A percentile compares a stretch with the other conserved stretches of the same genome.
These are phyloP conservation scores for Lagopus leucura DNA, from an alignment of 2,113 vertebrate genomes.

Conservation along the genomic window DNA sequence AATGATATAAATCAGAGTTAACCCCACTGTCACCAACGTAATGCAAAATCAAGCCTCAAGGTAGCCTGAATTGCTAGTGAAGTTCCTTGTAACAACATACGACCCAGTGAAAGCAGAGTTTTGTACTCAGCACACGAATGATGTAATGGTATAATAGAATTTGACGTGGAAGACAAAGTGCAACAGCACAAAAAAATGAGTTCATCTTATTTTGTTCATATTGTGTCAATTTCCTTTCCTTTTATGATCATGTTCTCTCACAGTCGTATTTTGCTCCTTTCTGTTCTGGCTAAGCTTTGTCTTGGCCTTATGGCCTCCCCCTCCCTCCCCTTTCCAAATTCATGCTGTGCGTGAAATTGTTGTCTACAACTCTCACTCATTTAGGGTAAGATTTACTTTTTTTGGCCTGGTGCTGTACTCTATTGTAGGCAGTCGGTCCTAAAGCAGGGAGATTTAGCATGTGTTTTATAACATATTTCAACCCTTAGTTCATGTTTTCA, in stretches of 20 bases:
- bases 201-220: slow-evolving; percentile 19
- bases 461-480: slow-evolving; percentile 65
- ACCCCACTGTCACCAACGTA: not conserved
- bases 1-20: not conserved
- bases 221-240: slow-evolving; percentile 12
- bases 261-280: not conserved
- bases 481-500: slow-evolving; percentile 20
- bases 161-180: not conserved
- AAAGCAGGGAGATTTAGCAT: slow-evolving; percentile 44
- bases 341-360: slow-evolving; percentile 45
- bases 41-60: slow-evolving; percentile 9
- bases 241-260: not conserved
- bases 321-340: slow-evolving; percentile 37
- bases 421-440: not conserved
- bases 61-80: not conserved
- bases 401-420: slow-evolving; percentile 16
- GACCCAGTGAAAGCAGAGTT: not conserved
- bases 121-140: not conserved
- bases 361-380: not conserved
- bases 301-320: not conserved
- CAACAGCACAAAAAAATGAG: not conserved
- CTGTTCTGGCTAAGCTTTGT: not conserved
- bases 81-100: not conserved
- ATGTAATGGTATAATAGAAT: not conserved
- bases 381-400: slow-evolving; percentile 38